phyloP scores from a whole-genome alignment of 2,888 invertebrate genomes.

The Hypolimnas misippus region DNA sequence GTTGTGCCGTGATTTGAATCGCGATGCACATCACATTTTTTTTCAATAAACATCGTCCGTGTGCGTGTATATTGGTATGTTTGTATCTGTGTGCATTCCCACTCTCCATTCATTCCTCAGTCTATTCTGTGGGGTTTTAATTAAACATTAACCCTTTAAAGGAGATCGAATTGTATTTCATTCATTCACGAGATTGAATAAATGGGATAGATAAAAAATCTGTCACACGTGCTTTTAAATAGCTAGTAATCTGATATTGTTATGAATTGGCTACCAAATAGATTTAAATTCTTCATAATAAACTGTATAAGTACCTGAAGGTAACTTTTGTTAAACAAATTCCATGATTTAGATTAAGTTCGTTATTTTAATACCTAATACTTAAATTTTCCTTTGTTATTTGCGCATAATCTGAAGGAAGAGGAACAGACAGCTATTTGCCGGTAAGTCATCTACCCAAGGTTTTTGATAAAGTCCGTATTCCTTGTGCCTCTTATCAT shows the following conservation, averaged over 20 bases:
- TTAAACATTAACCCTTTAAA: constrained; percentile 29
- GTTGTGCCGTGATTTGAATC: constrained; percentile 28
- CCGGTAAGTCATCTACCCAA: not conserved
- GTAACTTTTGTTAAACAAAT: no score
- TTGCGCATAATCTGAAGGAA: not conserved
- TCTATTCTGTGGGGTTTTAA: constrained; percentile 25
- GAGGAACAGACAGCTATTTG: not conserved
- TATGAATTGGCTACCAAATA: not conserved
- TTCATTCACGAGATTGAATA: constrained; percentile 19
- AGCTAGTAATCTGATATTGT: constrained; percentile 7
- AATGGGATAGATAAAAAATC: constrained; percentile 8
- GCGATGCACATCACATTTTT: constrained; percentile 28
- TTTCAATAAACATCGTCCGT: constrained; percentile 22
- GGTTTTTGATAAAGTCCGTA: constrained; percentile 2
- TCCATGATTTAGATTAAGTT: no score
- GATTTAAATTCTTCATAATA: not conserved
- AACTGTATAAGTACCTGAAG: not conserved
- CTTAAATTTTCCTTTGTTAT: no score
- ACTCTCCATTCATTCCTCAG: constrained; percentile 15
- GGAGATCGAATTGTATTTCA: constrained; percentile 12
- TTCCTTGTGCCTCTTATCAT: not conserved
- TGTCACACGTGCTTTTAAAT: constrained; percentile 15
- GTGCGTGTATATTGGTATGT: constrained; percentile 22
- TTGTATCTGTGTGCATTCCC: constrained; percentile 28
- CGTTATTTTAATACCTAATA: no score